Evolutionary conservation across 2,113 vertebrate genomes (phyloP).

Genomic region (Amazona vittata): DNA sequence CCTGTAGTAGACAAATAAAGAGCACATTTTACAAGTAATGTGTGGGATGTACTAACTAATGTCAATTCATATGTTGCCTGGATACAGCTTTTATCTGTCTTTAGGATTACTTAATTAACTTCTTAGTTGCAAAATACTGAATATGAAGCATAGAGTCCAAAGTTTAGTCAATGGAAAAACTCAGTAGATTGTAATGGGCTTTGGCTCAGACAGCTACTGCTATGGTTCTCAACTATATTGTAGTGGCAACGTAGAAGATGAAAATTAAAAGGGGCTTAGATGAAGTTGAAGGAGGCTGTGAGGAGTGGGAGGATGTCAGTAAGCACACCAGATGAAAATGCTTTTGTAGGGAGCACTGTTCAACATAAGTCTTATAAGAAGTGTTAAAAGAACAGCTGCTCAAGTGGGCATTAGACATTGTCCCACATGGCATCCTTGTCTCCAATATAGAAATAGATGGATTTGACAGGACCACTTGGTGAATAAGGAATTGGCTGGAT

Average conservation of each 20-base stretch:
- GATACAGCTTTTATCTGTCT: constrained; percentile 26
- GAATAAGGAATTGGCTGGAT: not conserved
- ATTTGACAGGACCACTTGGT: not conserved
- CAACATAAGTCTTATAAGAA: not conserved
- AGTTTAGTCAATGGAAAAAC: not conserved
- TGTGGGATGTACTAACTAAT: not conserved
- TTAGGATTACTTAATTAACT: constrained; percentile 40
- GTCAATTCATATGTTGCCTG: not conserved
- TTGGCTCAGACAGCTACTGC: not conserved
- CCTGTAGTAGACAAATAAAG: constrained; percentile 37
- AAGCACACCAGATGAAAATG: not conserved
- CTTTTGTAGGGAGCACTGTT: not conserved
- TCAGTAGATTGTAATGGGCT: not conserved
- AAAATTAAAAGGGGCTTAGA: not conserved
- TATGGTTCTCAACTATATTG: fast-evolving
- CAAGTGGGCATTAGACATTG: not conserved
- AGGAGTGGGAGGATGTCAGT: not conserved
- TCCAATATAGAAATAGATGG: not conserved
- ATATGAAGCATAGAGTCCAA: not conserved
- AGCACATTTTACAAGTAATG: constrained; percentile 28
- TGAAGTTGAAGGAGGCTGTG: not conserved
- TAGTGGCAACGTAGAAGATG: not conserved
- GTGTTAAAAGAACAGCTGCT: not conserved
- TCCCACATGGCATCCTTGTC: not conserved
- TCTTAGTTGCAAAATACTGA: not conserved